phyloP scores from a whole-genome alignment of 2,113 vertebrate genomes.

The Callospermophilus lateralis region DNA sequence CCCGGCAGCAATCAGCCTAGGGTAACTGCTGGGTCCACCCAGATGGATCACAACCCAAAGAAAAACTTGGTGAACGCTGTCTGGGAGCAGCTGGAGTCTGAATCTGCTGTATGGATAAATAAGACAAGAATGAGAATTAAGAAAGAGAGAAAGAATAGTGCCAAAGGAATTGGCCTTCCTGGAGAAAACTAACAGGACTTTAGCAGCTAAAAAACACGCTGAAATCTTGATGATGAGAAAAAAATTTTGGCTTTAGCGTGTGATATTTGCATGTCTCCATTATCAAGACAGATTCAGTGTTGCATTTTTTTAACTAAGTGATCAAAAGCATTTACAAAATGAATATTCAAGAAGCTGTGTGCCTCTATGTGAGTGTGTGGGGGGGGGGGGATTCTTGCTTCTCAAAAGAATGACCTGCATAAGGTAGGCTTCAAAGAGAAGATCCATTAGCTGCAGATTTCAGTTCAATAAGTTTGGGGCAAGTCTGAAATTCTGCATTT shows the following conservation, averaged over 20 bases:
- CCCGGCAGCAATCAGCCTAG: background rate
- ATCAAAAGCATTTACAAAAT: constrained; percentile 11
- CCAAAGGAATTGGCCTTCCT: background rate
- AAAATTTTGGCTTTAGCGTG: background rate
- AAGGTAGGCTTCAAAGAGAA: background rate
- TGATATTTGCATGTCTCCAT: background rate
- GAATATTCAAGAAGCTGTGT: background rate
- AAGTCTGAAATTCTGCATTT: background rate
- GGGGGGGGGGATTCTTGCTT: background rate
- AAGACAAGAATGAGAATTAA: background rate
- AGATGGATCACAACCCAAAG: background rate
- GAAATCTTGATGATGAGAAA: background rate
- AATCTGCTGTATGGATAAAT: background rate
- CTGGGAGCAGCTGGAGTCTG: background rate
- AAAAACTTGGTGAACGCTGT: background rate
- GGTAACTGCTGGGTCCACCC: background rate
- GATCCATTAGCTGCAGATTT: background rate
- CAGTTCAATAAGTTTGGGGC: background rate
- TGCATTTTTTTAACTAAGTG: background rate
- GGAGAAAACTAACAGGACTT: background rate
- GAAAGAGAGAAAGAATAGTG: background rate
- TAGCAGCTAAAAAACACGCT: constrained; percentile 14
- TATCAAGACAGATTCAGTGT: background rate
- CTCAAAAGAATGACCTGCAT: background rate
- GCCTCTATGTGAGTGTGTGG: background rate